phyloP scores from a whole-genome alignment of 2,797 vertebrate genomes.

The Staurois parvus region DNA sequence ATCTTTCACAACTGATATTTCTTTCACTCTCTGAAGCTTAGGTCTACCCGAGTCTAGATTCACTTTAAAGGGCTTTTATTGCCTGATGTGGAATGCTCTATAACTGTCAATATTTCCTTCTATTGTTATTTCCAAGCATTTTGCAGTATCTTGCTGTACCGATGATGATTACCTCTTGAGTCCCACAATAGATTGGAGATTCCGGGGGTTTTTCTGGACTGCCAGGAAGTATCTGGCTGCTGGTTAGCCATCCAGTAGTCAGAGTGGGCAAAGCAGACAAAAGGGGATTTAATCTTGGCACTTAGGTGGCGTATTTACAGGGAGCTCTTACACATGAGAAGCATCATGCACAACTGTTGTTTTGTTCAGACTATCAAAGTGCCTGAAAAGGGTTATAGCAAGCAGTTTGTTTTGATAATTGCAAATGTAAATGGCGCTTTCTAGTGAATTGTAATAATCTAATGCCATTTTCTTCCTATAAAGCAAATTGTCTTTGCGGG shows the following conservation, averaged over 20 bases:
- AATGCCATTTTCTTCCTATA: conserved; percentile 41
- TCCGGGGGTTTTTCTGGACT: not conserved
- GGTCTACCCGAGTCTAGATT: too few species aligned
- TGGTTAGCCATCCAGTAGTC: not conserved
- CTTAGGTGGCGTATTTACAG: not conserved
- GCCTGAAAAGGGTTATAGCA: not conserved
- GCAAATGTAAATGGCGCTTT: conserved; percentile 41
- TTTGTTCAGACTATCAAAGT: not conserved
- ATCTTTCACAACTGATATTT: too few species aligned
- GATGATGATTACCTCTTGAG: too few species aligned
- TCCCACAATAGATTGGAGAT: not conserved
- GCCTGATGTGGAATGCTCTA: too few species aligned
- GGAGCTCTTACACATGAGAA: not conserved
- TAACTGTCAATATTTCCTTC: too few species aligned
- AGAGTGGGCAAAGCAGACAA: not conserved
- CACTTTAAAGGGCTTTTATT: too few species aligned
- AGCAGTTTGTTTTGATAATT: conserved; percentile 42
- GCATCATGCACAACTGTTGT: not conserved
- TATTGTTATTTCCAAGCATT: too few species aligned
- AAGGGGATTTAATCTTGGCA: conserved; percentile 44
- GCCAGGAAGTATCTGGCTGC: not conserved
- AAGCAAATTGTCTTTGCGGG: conserved; percentile 61
- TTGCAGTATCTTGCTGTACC: too few species aligned
- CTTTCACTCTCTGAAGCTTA: too few species aligned
- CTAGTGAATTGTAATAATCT: conserved; percentile 55